These are phyloP conservation scores for Felis catus DNA, from an alignment of 2,113 vertebrate species.

Conservation along the genomic window F.catus_Fca126_mat1.0 CM031415.1:127793001-127793500, in stretches of 20 bases:
- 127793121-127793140: neutral
- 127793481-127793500: neutral
- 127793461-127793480: neutral
- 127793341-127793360: neutral
- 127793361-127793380: neutral
- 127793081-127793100: neutral
- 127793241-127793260: neutral
- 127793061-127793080: accelerated
- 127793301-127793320: neutral
- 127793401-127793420: neutral
- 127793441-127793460: neutral
- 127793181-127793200: neutral
- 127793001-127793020: neutral
- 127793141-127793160: neutral
- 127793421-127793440: neutral
- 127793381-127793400: neutral
- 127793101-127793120: neutral
- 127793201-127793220: neutral
- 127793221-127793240: neutral
- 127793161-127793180: neutral
- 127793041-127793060: neutral
- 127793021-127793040: neutral
- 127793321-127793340: neutral
- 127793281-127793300: neutral
- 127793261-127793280: neutral